Base-by-base conservation (phyloP, 2,113 vertebrate species). In the Carassius gibelio region DNA sequence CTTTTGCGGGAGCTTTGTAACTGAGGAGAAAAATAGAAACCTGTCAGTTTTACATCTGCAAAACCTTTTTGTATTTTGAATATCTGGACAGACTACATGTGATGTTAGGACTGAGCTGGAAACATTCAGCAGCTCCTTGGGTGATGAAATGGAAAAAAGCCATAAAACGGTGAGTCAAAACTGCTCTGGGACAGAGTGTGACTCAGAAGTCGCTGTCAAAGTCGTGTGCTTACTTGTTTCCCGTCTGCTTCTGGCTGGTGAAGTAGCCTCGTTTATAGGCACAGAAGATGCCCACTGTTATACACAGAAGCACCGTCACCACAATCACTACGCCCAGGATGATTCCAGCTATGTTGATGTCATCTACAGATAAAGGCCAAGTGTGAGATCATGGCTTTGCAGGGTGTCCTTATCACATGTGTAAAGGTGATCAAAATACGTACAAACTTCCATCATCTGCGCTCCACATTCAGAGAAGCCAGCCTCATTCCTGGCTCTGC, bases 401-500 rank as follows among this genome's bases (percentile, higher is more conserved):
- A 8, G 14, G 57, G 10, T 21, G 45, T 75, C 42, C 6, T n/a
- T 42, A n/a, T 48, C 21, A 64, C 57, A 48, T 62, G 15, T 50
- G 15, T n/a, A 19, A 21, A 57, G 38, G 45, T 1, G 15, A 10
- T 30, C 8, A 48, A 71, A 8, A 36, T 79, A 98, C 97, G 97
- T 94, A 99, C 98, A 99, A 90, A 99, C 96, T 97, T 99, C 97
- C 97, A 99, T 97, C 89, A 92, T 92, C 92, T 98, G 96, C 3
- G 96, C 90, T 9, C 94, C 91, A 48, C 98, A 99, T 92, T 95
- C 94, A 11, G 97, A 93, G 10, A 95, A 90, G 5, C 98, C 98
- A 0, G 97, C 98, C 0, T 96, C 95, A 0, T 99, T 99, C 36
- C 93, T 96, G 0, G 98, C 98, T 82, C 96, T 92, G 89, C 98